Evolutionary conservation across 2,113 vertebrate genomes (phyloP).

Genomic region (Sturnus vulgaris): DNA sequence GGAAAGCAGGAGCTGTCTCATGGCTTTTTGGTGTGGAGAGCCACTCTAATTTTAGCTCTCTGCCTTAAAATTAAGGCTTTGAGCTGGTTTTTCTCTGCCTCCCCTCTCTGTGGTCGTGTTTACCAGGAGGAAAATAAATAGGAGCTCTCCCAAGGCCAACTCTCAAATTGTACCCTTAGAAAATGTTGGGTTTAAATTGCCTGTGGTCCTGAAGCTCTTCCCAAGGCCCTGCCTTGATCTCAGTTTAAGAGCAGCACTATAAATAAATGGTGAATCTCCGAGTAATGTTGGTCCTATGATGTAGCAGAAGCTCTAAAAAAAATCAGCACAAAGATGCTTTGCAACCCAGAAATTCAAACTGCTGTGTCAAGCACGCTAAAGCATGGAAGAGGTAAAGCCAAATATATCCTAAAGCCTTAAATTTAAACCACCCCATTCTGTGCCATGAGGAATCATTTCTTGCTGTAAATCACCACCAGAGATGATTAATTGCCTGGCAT

Average conservation of each 20-base stretch:
- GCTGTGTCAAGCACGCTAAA: neutral
- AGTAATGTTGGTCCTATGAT: neutral
- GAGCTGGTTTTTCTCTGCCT: neutral
- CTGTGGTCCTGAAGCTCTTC: neutral
- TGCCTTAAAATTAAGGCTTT: neutral
- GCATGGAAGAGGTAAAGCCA: neutral
- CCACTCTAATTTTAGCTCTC: neutral
- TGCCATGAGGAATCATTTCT: neutral
- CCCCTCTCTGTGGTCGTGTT: neutral
- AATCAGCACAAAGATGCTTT: neutral
- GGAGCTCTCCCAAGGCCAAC: neutral
- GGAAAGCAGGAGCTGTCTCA: fast-evolving
- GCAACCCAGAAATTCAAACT: neutral
- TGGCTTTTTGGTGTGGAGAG: neutral
- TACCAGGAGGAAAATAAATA: neutral
- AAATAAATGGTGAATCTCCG: neutral
- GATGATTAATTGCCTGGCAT: slow-evolving; percentile 51
- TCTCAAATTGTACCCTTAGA: neutral
- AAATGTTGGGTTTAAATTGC: neutral
- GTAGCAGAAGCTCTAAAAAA: neutral
- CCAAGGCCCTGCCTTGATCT: neutral
- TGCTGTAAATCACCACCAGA: neutral
- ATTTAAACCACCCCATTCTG: neutral
- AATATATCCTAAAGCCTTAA: neutral
- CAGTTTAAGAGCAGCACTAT: neutral